A percentile compares a stretch with the other conserved stretches of the same genome.
phyloP scores from a whole-genome alignment of 2,113 vertebrate genomes.

The Sisor rabdophorus region DNA sequence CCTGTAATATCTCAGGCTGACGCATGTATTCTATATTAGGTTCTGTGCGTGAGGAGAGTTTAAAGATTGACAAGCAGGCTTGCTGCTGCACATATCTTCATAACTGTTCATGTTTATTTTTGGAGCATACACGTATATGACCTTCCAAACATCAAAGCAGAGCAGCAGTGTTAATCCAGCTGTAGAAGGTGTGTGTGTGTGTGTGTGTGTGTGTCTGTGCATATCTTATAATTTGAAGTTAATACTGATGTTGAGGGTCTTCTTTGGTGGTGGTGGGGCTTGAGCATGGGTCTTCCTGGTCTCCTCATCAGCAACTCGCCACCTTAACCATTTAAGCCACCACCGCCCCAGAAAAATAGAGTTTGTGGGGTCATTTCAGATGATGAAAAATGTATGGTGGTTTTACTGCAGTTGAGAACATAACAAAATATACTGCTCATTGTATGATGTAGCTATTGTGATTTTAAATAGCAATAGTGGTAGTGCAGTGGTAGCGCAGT shows the following conservation, averaged over 20 bases:
- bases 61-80: conserved; percentile 40
- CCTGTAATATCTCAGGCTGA: not conserved
- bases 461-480: not conserved
- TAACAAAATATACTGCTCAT: not conserved
- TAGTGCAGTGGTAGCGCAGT: no score
- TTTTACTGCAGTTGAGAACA: not conserved
- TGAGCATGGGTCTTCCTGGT: no score
- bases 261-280: no score
- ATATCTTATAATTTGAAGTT: not conserved
- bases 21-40: conserved; percentile 9
- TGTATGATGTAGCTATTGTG: not conserved
- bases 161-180: conserved; percentile 33
- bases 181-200: conserved; percentile 35
- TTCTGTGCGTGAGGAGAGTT: conserved; percentile 19
- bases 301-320: no score
- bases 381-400: not conserved
- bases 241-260: not conserved
- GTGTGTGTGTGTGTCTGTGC: conserved; percentile 2
- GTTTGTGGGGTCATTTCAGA: not conserved
- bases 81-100: conserved; percentile 37
- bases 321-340: no score
- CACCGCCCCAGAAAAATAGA: no score
- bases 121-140: conserved; percentile 26
- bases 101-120: conserved; percentile 45
- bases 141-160: conserved; percentile 32